Conservation (phyloP, 2,797 vertebrate species). For the Sitta carolinensis region DNA sequence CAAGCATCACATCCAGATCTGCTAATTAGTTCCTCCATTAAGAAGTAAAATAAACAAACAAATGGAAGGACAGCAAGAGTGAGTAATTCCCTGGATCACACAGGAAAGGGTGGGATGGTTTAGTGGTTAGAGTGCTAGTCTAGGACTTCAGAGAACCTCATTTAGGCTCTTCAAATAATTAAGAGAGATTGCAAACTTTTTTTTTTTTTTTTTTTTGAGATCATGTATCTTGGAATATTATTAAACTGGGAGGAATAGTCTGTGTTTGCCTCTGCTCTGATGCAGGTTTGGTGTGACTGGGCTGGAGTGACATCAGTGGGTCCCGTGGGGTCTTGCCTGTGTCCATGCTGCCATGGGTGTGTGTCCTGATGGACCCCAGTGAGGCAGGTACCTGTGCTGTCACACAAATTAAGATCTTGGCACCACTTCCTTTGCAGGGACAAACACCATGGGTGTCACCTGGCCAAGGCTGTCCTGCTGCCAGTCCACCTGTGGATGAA, state of each 20-base stretch:
- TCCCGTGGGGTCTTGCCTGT: background rate
- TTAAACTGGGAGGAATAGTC: background rate
- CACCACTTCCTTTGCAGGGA: background rate
- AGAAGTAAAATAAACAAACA: conserved; percentile 54
- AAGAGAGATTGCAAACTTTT: background rate
- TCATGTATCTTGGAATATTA: background rate
- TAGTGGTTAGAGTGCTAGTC: background rate
- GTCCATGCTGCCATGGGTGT: accelerated
- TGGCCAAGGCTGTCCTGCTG: accelerated
- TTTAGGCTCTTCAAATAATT: conserved; percentile 22
- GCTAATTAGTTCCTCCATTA: conserved; percentile 44
- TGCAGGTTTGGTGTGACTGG: background rate
- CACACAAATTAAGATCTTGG: background rate
- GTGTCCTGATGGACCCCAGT: background rate
- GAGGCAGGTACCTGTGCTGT: background rate
- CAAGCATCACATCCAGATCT: background rate
- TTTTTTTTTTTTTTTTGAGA: background rate
- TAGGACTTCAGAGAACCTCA: conserved; percentile 41
- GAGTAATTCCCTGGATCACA: conserved; percentile 45
- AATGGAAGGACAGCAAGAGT: conserved; percentile 25
- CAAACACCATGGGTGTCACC: background rate
- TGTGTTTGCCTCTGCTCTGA: background rate
- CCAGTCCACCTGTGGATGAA: too few relatives aligned
- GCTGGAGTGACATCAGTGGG: accelerated
- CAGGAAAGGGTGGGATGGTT: conserved; percentile 50